phyloP scores from a whole-genome alignment of 2,797 vertebrate genomes.

The Chelidonichthys spinosus region DNA sequence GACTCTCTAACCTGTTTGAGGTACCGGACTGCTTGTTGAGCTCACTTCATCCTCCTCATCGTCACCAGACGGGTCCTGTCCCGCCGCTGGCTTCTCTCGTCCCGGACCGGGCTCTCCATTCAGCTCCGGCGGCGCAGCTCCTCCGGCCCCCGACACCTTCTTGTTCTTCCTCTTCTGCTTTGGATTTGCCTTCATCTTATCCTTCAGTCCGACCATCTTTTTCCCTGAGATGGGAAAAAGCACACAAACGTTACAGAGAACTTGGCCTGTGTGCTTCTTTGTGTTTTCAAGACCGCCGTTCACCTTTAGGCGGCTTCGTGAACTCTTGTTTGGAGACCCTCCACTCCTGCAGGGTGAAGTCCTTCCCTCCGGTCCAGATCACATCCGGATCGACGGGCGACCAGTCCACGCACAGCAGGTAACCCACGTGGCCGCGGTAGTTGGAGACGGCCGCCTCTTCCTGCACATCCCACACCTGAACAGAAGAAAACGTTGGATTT shows the following conservation, averaged over 20 bases:
- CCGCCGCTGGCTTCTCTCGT: constrained; percentile 55
- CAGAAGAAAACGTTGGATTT: not conserved
- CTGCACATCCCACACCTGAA: constrained; percentile 94
- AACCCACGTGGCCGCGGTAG: constrained; percentile 92
- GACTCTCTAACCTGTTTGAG: constrained; percentile 74
- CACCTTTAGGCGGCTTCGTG: constrained; percentile 91
- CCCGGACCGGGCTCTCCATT: constrained; percentile 74
- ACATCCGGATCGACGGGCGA: constrained; percentile 91
- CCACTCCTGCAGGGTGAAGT: constrained; percentile 96
- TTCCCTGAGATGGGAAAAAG: constrained; percentile 85
- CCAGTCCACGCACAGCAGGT: constrained; percentile 94
- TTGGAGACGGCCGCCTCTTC: constrained; percentile 90
- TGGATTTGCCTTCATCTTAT: constrained; percentile 87
- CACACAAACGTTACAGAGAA: not conserved
- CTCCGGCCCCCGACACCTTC: constrained; percentile 41
- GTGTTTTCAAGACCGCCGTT: not conserved
- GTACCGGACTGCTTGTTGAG: constrained; percentile 24
- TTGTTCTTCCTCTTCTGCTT: constrained; percentile 93
- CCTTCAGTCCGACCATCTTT: constrained; percentile 89
- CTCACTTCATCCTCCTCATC: constrained; percentile 82
- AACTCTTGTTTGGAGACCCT: constrained; percentile 89
- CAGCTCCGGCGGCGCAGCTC: not conserved
- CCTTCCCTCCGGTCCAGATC: constrained; percentile 95
- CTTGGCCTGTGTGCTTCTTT: not conserved
- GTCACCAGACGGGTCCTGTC: constrained; percentile 83